Base-by-base conservation (phyloP, 2,888 invertebrate genomes). In the Tricholauxania praeusta region DNA sequence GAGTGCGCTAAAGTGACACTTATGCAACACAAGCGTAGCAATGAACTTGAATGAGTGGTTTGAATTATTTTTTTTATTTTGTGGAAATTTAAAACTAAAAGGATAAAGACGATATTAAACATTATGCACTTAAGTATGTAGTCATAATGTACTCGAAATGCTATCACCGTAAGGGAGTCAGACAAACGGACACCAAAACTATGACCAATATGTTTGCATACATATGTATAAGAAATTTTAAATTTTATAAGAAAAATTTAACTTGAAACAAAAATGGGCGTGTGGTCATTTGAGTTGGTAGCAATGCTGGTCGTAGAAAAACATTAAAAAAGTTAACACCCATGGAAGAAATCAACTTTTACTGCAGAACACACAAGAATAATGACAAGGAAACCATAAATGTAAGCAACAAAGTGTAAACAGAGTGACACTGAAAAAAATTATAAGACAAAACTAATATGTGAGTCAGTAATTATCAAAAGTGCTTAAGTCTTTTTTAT, bases 241-340 rank as follows among this genome's bases (percentile, higher is more conserved):
- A 39, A 39, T 39, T 39, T 10, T 39, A 10, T 7, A 10, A 39
- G 39, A 7, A 39, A 10, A 39, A 39, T 2, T 39, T 39, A 6
- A 39, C 10, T 39, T 39, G 1, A n/a, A 39, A 39, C 48, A 39
- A 66, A 6, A 12, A 12, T n/a, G 64, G 57, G 48, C 47, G 22
- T 48, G 67, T 14, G 22, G 48, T 19, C 55, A 53, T 39, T 57
- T 55, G 39, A 66, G 66, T 47, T 32, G 47, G 39, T 12, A 66
- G 55, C 14, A 53, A 39, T 55, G 53, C 47, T 14, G 39, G 39
- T 32, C 12, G 32, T n/a, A 32, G 39, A 55, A 48, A 22, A 55
- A 48, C 67, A 55, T 19, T 57, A 67, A 55, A 67, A 57, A 28
- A 48, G 67, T 67, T 57, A 47, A 67, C 67, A 47, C 67, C 67